Evolutionary conservation across 1,140 invertebrate genomes (phyloP).

Genomic region (Spodoptera litura): DNA sequence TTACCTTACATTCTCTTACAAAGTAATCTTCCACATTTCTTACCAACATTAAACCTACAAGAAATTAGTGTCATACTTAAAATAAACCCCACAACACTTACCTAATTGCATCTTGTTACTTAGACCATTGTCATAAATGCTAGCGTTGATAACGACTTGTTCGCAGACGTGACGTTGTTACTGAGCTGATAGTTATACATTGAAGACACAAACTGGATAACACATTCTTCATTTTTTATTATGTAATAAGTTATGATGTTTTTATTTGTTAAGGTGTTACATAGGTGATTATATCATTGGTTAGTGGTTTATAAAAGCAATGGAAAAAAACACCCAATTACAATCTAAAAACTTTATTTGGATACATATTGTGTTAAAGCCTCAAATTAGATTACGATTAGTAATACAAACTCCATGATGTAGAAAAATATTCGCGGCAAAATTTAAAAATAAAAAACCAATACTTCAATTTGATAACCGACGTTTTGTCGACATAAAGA

Average conservation of each 20-base stretch:
- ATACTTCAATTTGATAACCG: neutral
- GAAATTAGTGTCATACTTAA: neutral
- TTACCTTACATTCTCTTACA: too few relatives aligned
- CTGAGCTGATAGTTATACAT: conserved; percentile 1
- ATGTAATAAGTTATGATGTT: neutral
- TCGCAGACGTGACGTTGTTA: conserved; percentile 4
- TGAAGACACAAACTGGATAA: conserved; percentile 14
- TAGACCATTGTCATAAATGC: conserved; percentile 25
- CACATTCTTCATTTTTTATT: too few relatives aligned
- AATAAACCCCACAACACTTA: neutral
- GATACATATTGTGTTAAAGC: too few relatives aligned
- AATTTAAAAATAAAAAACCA: neutral
- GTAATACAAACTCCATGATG: neutral
- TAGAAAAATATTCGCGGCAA: neutral
- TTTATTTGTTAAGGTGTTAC: neutral
- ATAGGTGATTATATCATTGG: neutral
- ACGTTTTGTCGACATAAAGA: neutral
- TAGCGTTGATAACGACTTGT: conserved; percentile 37
- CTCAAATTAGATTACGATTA: too few relatives aligned
- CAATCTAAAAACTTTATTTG: neutral
- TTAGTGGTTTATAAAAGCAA: neutral
- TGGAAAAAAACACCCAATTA: neutral
- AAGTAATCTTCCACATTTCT: too few relatives aligned
- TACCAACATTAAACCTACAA: too few relatives aligned
- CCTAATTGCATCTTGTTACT: conserved; percentile 17